phyloP scores from a whole-genome alignment of 2,113 vertebrate species.

The Fulica atra region DNA sequence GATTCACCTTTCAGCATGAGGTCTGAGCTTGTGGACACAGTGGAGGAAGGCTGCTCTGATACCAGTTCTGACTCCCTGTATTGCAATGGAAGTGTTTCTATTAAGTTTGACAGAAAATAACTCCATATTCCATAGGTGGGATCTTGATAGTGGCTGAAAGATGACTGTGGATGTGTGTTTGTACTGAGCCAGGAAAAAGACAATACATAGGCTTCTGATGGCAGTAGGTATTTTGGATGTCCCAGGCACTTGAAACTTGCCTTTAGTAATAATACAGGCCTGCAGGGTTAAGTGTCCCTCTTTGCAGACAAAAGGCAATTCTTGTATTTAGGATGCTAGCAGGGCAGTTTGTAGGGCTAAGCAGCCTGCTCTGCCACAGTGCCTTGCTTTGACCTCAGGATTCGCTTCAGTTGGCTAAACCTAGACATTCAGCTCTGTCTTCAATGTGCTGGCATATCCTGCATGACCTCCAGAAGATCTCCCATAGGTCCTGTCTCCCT shows the following conservation, averaged over 20 bases:
- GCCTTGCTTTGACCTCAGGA: background rate
- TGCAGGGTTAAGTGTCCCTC: background rate
- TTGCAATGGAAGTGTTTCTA: background rate
- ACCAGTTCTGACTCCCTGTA: background rate
- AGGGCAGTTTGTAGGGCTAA: background rate
- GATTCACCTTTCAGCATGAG: background rate
- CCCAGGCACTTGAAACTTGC: background rate
- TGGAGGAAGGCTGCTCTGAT: background rate
- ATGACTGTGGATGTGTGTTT: background rate
- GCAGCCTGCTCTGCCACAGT: background rate
- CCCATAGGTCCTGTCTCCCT: background rate
- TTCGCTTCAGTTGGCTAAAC: background rate
- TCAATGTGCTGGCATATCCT: background rate
- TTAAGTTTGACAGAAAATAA: background rate
- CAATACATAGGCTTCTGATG: background rate
- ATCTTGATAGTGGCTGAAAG: background rate
- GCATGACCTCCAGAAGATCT: background rate
- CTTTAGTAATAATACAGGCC: background rate
- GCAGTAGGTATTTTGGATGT: background rate
- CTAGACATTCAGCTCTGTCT: background rate
- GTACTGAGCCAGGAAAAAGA: background rate
- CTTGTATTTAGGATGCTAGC: background rate
- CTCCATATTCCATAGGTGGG: background rate
- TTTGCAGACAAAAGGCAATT: background rate
- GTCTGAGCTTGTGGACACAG: background rate